Conservation (phyloP, 2,888 invertebrate genomes). For the Rhorus exstirpatorius region DNA sequence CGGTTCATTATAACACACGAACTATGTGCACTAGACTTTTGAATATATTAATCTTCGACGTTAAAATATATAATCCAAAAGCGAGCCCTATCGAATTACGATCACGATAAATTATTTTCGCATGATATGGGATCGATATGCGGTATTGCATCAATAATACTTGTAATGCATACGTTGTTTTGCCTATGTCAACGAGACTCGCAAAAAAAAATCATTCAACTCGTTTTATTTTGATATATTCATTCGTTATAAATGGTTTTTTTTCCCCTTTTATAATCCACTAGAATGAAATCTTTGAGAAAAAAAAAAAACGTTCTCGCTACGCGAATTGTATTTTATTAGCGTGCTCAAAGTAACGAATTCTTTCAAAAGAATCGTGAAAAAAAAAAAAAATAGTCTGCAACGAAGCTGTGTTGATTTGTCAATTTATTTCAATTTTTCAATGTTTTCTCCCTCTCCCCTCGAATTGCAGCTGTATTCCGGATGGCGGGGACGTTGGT, state of each 20-base stretch:
- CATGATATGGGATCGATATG: not conserved
- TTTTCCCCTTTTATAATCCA: too few relatives aligned
- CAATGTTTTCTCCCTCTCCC: conserved; percentile 13
- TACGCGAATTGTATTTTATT: too few relatives aligned
- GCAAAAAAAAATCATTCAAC: too few relatives aligned
- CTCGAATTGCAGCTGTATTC: conserved; percentile 81
- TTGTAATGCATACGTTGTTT: conserved; percentile 23
- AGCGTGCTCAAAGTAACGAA: too few relatives aligned
- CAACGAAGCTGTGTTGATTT: too few relatives aligned
- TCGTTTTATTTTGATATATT: too few relatives aligned
- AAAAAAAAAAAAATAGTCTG: too few relatives aligned
- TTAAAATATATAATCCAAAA: conserved; percentile 58
- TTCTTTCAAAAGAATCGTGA: too few relatives aligned
- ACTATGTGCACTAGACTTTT: conserved; percentile 25
- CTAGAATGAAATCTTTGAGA: too few relatives aligned
- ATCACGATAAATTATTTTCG: conserved; percentile 67
- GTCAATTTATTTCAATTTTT: not conserved
- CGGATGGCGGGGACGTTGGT: conserved; percentile 85
- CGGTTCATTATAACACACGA: conserved; percentile 21
- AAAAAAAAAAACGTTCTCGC: too few relatives aligned
- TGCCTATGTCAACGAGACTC: conserved; percentile 27
- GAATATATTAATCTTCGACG: conserved; percentile 65
- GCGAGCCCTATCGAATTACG: conserved; percentile 59
- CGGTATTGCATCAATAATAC: conserved; percentile 18
- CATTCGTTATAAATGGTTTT: too few relatives aligned